Evolutionary conservation across 1,140 invertebrate genomes (phyloP), one percentile per base, ranked within the genome.

Genomic region (Sitobion miscanthi): DNA sequence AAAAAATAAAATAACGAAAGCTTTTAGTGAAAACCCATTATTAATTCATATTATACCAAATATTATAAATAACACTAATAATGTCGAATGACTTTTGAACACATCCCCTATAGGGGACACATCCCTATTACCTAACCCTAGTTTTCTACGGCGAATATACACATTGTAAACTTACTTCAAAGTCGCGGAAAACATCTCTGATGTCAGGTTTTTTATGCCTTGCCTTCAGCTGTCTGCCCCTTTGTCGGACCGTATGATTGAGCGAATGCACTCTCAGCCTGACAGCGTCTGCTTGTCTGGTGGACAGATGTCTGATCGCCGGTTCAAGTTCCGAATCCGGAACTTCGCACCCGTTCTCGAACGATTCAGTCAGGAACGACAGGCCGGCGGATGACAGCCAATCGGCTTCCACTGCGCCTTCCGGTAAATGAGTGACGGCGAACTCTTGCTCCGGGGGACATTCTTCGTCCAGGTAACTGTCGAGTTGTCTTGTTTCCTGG

Each of bases 161-260:
- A n/a, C 92, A 95, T 38, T 38, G 38, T 83, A 86, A 85, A 94
- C 94, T 95, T 95, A 97, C 97, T 96, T 98, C 97, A 92, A 97
- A 95, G 95, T 98, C 97, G 95, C 97, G 96, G 94, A 98, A 97
- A 77, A 98, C 96, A 95, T 98, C 97, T 94, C 97, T 95, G 88
- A 98, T 97, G 94, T 98, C 97, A 35, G 97, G 97, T 94, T 97
- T 96, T 69, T 96, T 96, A 25, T 96, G 96, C 94, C 97, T 95
- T 94, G 96, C 95, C 94, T 96, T 95, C 77, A 96, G 95, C 94
- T 96, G 96, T 94, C 97, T 96, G 69, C 96, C 96, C 89, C 96
- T 95, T 94, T 96, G 96, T 38, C 97, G 96, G 1, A 98, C 96
- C 5, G 97, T 98, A 93, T 97, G 96, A 96, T 98, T 98, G 8